Conservation (phyloP, 2,113 vertebrate species). For the Asarcornis scutulata region DNA sequence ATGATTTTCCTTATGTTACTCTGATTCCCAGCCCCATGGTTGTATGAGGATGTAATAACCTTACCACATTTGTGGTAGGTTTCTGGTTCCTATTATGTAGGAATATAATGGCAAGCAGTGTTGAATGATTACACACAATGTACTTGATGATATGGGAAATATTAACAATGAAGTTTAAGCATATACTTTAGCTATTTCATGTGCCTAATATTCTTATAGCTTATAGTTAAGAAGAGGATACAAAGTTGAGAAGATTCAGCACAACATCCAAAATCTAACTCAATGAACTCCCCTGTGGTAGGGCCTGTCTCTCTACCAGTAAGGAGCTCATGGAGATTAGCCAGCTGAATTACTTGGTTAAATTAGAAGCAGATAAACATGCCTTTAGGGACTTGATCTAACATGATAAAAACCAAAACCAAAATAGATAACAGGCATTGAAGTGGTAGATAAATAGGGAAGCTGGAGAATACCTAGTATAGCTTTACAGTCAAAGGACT, state of each 20-base stretch:
- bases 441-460: neutral
- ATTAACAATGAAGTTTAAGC: neutral
- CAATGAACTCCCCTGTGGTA: neutral
- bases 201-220: neutral
- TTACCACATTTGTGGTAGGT: neutral
- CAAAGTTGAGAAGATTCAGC: neutral
- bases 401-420: neutral
- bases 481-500: fast-evolving
- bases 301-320: neutral
- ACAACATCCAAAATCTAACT: neutral
- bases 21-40: neutral
- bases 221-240: neutral
- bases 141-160: neutral
- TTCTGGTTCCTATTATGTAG: neutral
- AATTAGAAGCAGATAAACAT: neutral
- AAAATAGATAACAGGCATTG: neutral
- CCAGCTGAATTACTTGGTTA: neutral
- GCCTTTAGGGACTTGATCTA: neutral
- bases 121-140: neutral
- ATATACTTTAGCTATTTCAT: neutral
- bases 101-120: neutral
- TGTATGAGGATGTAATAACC: neutral
- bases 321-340: neutral
- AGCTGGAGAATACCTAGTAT: neutral
- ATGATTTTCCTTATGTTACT: neutral